phyloP scores from a whole-genome alignment of 2,888 invertebrate genomes.

The Lapara coniferarum region DNA sequence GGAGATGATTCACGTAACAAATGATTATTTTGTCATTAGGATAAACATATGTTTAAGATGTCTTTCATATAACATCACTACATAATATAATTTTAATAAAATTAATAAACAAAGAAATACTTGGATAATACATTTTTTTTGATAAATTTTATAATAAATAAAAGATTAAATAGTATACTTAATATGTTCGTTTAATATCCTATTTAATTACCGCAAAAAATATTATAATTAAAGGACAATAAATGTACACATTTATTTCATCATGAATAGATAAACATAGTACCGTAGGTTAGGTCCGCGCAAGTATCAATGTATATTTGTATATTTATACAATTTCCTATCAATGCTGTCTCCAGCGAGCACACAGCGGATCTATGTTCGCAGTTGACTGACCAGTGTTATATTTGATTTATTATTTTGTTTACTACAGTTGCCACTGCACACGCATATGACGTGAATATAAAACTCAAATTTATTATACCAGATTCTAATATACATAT shows the following conservation, averaged over 20 bases:
- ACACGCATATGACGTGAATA: slow-evolving; percentile 26
- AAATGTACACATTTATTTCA: neutral
- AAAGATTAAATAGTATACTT: no score
- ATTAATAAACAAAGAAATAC: no score
- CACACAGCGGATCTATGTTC: slow-evolving; percentile 14
- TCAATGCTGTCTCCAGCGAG: neutral
- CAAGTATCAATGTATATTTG: neutral
- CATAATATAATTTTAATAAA: no score
- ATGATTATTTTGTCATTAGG: neutral
- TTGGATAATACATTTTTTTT: no score
- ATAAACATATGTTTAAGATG: neutral
- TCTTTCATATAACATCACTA: neutral
- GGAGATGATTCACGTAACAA: neutral
- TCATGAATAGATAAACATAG: neutral
- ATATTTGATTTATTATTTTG: slow-evolving; percentile 50
- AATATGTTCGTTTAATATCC: no score
- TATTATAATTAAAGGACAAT: no score
- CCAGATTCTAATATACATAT: neutral
- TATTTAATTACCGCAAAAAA: no score
- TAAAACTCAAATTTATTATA: slow-evolving; percentile 19
- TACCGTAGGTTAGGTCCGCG: neutral
- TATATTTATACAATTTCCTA: slow-evolving; percentile 13
- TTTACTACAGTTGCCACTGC: slow-evolving; percentile 39
- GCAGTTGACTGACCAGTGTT: slow-evolving; percentile 45
- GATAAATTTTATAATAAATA: no score